Evolutionary conservation across 2,113 vertebrate species (phyloP).

Genomic region (Romanogobio albipinnatus): DNA sequence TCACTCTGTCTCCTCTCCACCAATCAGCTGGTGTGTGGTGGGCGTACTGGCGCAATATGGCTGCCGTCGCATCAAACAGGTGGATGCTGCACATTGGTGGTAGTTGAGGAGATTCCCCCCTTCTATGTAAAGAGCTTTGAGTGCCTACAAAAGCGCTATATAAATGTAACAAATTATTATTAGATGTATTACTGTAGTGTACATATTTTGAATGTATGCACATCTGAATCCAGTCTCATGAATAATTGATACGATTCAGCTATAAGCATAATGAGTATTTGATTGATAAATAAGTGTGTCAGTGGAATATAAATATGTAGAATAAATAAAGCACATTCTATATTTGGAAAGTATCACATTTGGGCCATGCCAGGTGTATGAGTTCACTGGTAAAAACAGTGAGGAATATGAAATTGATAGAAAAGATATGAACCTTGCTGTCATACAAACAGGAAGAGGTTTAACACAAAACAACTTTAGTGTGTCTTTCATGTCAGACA

Average conservation of each 20-base stretch:
- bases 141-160: too few species aligned
- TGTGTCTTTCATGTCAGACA: background rate
- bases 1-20: too few species aligned
- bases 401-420: background rate
- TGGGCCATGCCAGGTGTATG: background rate
- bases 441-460: slow-evolving; percentile 11
- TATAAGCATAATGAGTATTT: background rate
- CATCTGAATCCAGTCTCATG: background rate
- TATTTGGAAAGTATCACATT: background rate
- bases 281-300: background rate
- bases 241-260: background rate
- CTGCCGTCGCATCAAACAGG: too few species aligned
- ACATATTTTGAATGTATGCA: background rate
- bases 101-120: too few species aligned
- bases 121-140: too few species aligned
- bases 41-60: too few species aligned
- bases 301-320: background rate
- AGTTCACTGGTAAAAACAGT: background rate
- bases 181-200: background rate
- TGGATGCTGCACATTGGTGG: too few species aligned
- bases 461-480: slow-evolving; percentile 21
- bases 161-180: too few species aligned
- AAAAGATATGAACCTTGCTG: background rate
- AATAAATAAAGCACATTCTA: background rate
- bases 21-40: too few species aligned